A percentile compares a stretch with the other conserved stretches of the same genome.
Evolutionary conservation across 2,113 vertebrate genomes (phyloP).

Genomic region (Cervus canadensis): DNA sequence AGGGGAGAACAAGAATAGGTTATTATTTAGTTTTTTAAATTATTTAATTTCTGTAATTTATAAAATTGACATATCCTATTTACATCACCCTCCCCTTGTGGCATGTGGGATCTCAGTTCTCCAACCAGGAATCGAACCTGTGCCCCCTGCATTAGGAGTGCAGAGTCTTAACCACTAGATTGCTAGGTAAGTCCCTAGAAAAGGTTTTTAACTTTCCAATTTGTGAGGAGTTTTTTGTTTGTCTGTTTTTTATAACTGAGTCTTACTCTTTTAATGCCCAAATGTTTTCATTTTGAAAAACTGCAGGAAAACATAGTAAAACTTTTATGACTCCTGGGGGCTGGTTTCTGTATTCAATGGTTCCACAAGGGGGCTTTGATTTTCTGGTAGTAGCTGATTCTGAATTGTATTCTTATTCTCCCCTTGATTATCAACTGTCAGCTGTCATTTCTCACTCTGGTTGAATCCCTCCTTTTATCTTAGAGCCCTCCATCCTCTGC

Average conservation of each 20-base stretch:
- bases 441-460: neutral
- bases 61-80: neutral
- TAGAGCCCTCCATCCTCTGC: neutral
- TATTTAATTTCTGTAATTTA: neutral
- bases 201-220: neutral
- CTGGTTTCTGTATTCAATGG: accelerated
- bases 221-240: neutral
- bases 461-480: too few species aligned
- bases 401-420: neutral
- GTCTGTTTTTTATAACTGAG: neutral
- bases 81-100: neutral
- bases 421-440: neutral
- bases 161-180: neutral
- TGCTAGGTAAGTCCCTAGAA: neutral
- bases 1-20: neutral
- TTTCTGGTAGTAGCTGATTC: neutral
- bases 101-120: neutral
- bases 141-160: accelerated
- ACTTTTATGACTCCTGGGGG: neutral
- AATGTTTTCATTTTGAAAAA: neutral
- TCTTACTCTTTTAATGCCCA: neutral
- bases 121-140: neutral
- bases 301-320: neutral
- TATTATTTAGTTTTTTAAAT: neutral
- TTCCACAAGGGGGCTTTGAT: neutral